phyloP scores from a whole-genome alignment of 2,888 invertebrate species.

The Thalpophila matura region DNA sequence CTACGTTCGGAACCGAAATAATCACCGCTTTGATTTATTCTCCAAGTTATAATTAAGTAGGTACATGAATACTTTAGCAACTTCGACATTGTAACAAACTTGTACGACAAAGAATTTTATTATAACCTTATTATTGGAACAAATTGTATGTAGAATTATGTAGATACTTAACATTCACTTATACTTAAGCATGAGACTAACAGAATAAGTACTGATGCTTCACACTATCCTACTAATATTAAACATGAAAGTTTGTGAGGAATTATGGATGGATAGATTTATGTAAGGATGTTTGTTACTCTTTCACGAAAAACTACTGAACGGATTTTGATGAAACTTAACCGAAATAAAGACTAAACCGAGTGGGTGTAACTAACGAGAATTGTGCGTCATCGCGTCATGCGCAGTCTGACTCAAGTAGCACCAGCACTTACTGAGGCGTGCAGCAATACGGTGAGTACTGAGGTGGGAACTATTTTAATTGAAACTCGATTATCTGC shows the following conservation, averaged over 20 bases:
- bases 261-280: too few relatives aligned
- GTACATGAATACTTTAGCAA: constrained; percentile 53
- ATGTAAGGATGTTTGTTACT: too few relatives aligned
- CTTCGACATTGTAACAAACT: constrained; percentile 39
- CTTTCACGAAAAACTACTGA: too few relatives aligned
- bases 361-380: background rate
- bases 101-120: constrained; percentile 42
- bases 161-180: constrained; percentile 9
- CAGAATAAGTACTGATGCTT: too few relatives aligned
- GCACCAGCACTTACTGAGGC: background rate
- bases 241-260: too few relatives aligned
- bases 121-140: constrained; percentile 29
- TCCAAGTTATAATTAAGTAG: constrained; percentile 44
- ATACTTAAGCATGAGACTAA: too few relatives aligned
- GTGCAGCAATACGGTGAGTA: background rate
- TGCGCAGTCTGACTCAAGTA: background rate
- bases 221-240: too few relatives aligned
- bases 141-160: constrained; percentile 17
- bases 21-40: constrained; percentile 48
- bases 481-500: constrained; percentile 9
- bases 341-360: too few relatives aligned
- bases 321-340: too few relatives aligned
- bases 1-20: constrained; percentile 31
- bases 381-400: background rate
- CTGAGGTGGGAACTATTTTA: constrained; percentile 13